Base-by-base conservation (phyloP, 2,888 invertebrate species). In the Patella caerulea region DNA sequence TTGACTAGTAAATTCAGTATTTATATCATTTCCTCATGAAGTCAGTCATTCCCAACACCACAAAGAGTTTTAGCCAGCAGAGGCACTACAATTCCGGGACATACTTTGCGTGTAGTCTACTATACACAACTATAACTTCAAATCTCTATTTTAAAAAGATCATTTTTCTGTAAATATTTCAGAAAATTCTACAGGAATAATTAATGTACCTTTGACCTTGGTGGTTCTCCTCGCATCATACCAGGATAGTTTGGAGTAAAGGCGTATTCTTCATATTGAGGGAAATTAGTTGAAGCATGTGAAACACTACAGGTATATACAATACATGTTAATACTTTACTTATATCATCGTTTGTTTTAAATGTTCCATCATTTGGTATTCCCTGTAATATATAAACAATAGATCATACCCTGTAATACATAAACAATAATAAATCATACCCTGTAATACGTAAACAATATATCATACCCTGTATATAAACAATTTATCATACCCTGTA, bases 201-300 rank as follows among this genome's bases (percentile, higher is more conserved):
- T 12, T 65, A n/a, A 2, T 75, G 77, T 78, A 88, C 88, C 84
- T 87, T 86, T 59, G 84, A 81, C 69, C 77, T 88, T 69, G 86
- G 88, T 53, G 86, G 89, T 77, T 52, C 79, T 53, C 87, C 90
- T 73, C 82, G 82, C 83, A 85, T 78, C 78, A 80, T 78, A 17
- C 82, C 86, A 74, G 89, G 88, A 78, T 89, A 90, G 83, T 90
- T 88, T n/a, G 88, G 88, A 17, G 89, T 88, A 79, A 87, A 89
- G 15, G 86, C 90, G 73, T 90, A 90, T 80, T 88, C 88, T 59
- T 89, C 89, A 75, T 89, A 90, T 83, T 89, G 89, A 5, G 87
- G 87, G 78, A 89, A 89, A 80, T 90, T 88, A 24, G 88, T 83
- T 3, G 89, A 85, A 0, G 90, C 89, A 77, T 89, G 89, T 0